These are phyloP conservation scores for Eupsilia transversa DNA, from an alignment of 2,888 invertebrate genomes.

Conservation along the genomic window DNA sequence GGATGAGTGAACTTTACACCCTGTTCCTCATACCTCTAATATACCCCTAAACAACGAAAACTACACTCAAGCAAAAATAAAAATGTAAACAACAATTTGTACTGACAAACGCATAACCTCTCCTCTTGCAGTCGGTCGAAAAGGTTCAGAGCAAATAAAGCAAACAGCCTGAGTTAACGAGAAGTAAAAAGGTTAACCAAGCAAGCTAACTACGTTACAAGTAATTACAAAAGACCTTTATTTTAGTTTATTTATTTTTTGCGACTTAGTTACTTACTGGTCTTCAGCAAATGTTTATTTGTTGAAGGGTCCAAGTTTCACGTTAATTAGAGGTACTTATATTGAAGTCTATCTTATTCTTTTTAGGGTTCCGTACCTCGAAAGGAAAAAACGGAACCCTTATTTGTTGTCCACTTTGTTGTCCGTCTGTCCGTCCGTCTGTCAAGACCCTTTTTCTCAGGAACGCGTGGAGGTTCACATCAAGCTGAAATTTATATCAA, in stretches of 20 bases:
- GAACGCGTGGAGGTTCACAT: no score
- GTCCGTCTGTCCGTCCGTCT: no score
- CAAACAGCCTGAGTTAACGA: conserved; percentile 34
- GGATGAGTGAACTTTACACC: no score
- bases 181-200: conserved; percentile 58
- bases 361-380: no score
- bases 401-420: no score
- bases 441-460: no score
- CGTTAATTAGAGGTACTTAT: conserved; percentile 37
- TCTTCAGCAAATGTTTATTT: conserved; percentile 43
- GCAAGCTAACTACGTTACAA: conserved; percentile 52
- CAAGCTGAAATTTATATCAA: no score
- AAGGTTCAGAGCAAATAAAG: conserved; percentile 35
- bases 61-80: no score
- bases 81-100: no score
- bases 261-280: conserved; percentile 31
- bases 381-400: no score
- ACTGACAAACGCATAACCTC: neutral
- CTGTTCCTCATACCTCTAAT: no score
- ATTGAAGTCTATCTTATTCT: neutral
- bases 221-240: conserved; percentile 40
- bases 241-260: conserved; percentile 48
- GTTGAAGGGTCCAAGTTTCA: conserved; percentile 11
- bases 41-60: no score
- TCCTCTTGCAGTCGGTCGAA: neutral